Evolutionary conservation across 2,888 invertebrate genomes (phyloP).

Genomic region (Ichneumon xanthorius): DNA sequence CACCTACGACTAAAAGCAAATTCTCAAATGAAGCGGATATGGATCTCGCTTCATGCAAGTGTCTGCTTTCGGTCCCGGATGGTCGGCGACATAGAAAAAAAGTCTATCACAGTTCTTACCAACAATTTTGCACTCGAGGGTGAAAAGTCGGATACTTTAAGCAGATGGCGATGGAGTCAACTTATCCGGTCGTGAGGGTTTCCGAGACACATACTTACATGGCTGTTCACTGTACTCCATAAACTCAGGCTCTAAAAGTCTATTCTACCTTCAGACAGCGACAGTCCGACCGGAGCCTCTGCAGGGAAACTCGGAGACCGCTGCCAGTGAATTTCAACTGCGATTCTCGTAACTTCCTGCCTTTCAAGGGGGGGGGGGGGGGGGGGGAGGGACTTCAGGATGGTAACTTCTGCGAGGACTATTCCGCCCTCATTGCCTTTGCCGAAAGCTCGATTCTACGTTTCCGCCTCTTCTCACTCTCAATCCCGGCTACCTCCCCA

Average conservation of each 20-base stretch:
- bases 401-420: conserved; percentile 60
- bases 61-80: no score
- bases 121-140: not conserved
- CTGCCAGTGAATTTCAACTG: conserved; percentile 66
- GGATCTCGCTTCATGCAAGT: no score
- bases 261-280: conserved; percentile 31
- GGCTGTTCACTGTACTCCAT: conserved; percentile 16
- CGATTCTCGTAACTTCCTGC: conserved; percentile 76
- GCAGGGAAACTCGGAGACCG: conserved; percentile 16
- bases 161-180: not conserved
- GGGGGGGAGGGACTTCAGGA: conserved; percentile 59
- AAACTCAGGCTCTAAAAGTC: conserved; percentile 55
- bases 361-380: conserved; percentile 37
- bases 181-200: not conserved
- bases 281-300: conserved; percentile 42
- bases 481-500: conserved; percentile 13
- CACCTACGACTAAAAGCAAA: no score
- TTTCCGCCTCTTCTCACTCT: conserved; percentile 29
- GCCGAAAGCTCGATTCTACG: conserved; percentile 42
- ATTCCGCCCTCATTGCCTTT: conserved; percentile 38
- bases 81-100: no score
- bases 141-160: not conserved
- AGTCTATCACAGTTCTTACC: no score
- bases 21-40: no score
- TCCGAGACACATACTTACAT: not conserved